Evolutionary conservation across 2,113 vertebrate species (phyloP), one percentile per base, ranked within the genome.

Genomic region (Marmota flaviventris): DNA sequence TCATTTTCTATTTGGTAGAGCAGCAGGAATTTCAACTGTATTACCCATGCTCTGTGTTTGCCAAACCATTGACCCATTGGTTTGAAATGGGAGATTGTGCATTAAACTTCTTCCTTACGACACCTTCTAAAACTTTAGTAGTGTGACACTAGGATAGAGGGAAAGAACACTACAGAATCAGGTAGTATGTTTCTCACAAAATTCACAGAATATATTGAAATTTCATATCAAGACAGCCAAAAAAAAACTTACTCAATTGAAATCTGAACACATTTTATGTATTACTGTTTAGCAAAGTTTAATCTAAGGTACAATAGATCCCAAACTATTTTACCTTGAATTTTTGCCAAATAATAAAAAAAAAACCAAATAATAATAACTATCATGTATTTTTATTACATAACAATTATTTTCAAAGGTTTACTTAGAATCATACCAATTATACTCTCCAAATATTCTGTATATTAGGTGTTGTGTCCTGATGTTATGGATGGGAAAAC

Each of bases 1-100:
- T 98, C 96, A 78, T 94, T 97, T 96, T 88, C 96, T 95, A 25
- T 85, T 95, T 79, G 51, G 69, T 95, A 97, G 94, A 27, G 77
- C 86, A 93, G 94, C 75, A 94, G 51, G 81, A 76, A 63, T 93
- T 90, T 53, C 86, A 92, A 29, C 3, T 89, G 42, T 22, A 42
- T 17, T 91, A 72, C 37, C 48, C 25, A 56, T 45, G 37, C 81
- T 51, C 3, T 9, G 63, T 56, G 45, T 17, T 79, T 0, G 0
- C 5, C 32, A 22, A 0, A 2, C n/a, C 83, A 76, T 24, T 94
- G 95, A 70, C 17, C 92, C 75, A 73, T 73, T 24, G 48, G 76
- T 37, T 76, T 69, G 85, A 32, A 16, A 48, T 1, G 37, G 34
- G 24, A 27, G 39, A 53, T 37, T 14, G 8, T 0, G 4, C 8